Base-by-base conservation (phyloP, 2,113 vertebrate genomes). In the Speoplatyrhinus poulsoni region DNA sequence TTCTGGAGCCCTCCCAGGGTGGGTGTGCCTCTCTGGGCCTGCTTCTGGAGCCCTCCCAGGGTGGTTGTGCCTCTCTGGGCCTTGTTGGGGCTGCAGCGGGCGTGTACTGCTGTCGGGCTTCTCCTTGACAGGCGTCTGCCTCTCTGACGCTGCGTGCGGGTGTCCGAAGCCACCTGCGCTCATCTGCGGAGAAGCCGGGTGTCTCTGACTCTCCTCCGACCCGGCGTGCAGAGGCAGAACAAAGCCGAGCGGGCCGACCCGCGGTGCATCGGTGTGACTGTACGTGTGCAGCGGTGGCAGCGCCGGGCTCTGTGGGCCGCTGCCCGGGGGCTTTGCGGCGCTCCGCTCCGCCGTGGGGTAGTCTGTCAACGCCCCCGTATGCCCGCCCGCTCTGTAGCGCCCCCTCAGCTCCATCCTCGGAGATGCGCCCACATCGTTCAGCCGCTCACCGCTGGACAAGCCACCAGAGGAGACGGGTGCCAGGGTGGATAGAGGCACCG, bases 321-420 rank as follows among this genome's bases (percentile, higher is more conserved):
- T 75, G 47, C 76, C 41, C 2, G 46, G 72, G 72, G 77, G 75
- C 47, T 50, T 57, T 52, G 17, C 26, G 11, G 80, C 85, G 7
- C 68, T 82, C 67, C 73, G 72, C 61, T 80, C 65, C 6, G 2
- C 19, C 47, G 67, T 66, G 12, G 82, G 84, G 55, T 64, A 73
- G 19, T 79, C 79, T 69, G 86, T 88, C 66, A 84, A 82, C 12
- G 61, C 55, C 52, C 75, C 69, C 59, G 73, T 53, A 55, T 85
- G 74, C 70, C 84, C 74, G 56, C 75, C 87, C 75, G 88, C 85
- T 67, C 80, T 75, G 6, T 87, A 77, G 68, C 6, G 68, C 76
- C 91, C 87, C 76, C 75, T 90, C 9, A 92, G 82, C 62, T 90
- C 91, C 70, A 89, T 88, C 68, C 87, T 92, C 60, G 58, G 47